Evolutionary conservation across 1,140 invertebrate genomes (phyloP).

Genomic region (Vanessa atalanta): DNA sequence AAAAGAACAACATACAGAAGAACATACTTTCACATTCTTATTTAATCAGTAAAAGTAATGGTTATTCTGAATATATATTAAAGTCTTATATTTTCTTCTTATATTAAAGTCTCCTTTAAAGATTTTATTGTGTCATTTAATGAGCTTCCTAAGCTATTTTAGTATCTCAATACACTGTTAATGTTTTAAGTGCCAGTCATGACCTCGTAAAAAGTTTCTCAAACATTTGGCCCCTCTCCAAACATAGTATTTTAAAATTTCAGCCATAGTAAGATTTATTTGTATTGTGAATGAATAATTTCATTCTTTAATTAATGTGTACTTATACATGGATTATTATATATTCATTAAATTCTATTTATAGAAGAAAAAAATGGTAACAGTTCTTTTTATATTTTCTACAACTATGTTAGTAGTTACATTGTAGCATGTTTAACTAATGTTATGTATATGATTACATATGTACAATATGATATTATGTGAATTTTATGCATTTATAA

Average conservation of each 20-base stretch:
- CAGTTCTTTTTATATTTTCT: not conserved
- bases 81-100: too few species aligned
- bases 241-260: constrained; percentile 4
- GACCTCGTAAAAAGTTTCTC: constrained; percentile 5
- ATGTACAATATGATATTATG: not conserved
- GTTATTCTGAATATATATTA: too few species aligned
- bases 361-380: too few species aligned
- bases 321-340: too few species aligned
- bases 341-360: too few species aligned
- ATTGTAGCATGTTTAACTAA: too few species aligned
- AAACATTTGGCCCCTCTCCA: constrained; percentile 11
- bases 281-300: constrained; percentile 5
- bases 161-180: not conserved
- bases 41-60: too few species aligned
- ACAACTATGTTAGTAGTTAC: too few species aligned
- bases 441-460: not conserved
- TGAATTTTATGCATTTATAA: too few species aligned
- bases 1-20: too few species aligned
- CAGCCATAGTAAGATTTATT: not conserved
- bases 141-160: not conserved
- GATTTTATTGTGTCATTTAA: not conserved
- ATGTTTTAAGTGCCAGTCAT: not conserved
- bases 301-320: not conserved
- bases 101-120: not conserved
- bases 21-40: too few species aligned